phyloP scores from a whole-genome alignment of 2,888 invertebrate genomes.

The Drosophila tripunctata region DNA sequence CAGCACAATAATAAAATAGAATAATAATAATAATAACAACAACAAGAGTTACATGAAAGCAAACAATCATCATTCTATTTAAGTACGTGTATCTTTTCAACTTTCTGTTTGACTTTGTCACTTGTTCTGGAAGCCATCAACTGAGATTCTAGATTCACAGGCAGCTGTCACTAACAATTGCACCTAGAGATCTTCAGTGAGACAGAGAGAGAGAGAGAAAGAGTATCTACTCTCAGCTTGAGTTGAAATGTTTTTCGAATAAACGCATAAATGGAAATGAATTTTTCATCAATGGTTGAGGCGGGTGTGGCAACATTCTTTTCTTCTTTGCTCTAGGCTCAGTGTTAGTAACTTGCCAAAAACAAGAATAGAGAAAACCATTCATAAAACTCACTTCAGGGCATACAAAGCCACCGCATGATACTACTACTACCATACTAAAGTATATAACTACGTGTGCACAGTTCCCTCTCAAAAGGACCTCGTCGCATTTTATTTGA shows the following conservation, averaged over 20 bases:
- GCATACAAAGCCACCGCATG: constrained; percentile 58
- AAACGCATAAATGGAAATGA: constrained; percentile 58
- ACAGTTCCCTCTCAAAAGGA: constrained; percentile 40
- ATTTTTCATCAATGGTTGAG: constrained; percentile 40
- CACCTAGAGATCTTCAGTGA: neutral
- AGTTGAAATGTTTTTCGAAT: constrained; percentile 54
- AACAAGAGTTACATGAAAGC: constrained; percentile 37
- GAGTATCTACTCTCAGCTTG: constrained; percentile 49
- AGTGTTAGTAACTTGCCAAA: constrained; percentile 47
- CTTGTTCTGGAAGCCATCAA: constrained; percentile 20
- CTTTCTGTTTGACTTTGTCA: constrained; percentile 41
- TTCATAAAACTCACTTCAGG: constrained; percentile 63
- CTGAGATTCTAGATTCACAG: neutral
- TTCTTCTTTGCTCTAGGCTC: neutral
- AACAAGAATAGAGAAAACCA: constrained; percentile 30
- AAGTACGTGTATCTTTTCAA: constrained; percentile 5
- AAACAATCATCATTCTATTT: constrained; percentile 40
- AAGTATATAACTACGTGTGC: too few species aligned
- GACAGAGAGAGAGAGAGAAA: neutral
- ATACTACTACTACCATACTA: too few species aligned
- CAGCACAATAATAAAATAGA: constrained; percentile 8
- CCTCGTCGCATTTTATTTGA: constrained; percentile 18
- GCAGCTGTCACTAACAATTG: constrained; percentile 46
- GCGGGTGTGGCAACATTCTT: constrained; percentile 8
- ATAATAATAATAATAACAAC: constrained; percentile 11